phyloP scores from a whole-genome alignment of 2,888 invertebrate genomes.

The Dasysyrphus albostriatus region DNA sequence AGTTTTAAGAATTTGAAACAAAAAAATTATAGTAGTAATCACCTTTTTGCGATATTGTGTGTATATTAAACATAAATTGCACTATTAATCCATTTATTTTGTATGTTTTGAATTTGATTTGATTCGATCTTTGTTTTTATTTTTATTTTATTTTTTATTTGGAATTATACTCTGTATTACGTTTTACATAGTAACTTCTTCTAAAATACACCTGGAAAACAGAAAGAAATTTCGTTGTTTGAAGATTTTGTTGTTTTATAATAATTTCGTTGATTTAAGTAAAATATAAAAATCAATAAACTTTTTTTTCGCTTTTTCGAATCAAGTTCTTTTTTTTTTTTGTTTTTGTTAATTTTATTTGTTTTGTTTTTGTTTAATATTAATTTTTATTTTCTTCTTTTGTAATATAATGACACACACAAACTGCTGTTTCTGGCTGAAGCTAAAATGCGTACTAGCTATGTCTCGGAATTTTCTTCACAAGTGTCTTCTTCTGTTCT shows the following conservation, averaged over 20 bases:
- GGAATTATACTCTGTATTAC: conserved; percentile 59
- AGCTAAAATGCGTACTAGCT: not conserved
- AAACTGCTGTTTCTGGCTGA: conserved; percentile 6
- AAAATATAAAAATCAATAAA: conserved; percentile 49
- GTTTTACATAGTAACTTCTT: conserved; percentile 74
- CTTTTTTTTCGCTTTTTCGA: not conserved
- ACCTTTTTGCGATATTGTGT: conserved; percentile 74
- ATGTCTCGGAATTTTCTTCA: conserved; percentile 49
- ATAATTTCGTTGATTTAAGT: conserved; percentile 24
- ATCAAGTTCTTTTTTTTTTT: conserved; percentile 16
- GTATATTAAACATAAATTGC: conserved; percentile 75
- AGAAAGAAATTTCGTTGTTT: conserved; percentile 61
- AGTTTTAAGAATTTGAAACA: conserved; percentile 25
- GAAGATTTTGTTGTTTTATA: conserved; percentile 43
- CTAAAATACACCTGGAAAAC: conserved; percentile 70
- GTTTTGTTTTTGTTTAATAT: conserved; percentile 38
- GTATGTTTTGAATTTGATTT: conserved; percentile 53
- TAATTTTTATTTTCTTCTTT: conserved; percentile 35
- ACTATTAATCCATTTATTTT: conserved; percentile 75
- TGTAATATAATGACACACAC: conserved; percentile 31
- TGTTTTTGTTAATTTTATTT: conserved; percentile 29
- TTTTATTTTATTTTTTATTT: conserved; percentile 37
- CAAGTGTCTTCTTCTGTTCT: conserved; percentile 62
- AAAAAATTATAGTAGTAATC: conserved; percentile 59
- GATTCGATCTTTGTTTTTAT: conserved; percentile 28